Conservation (phyloP, 2,113 vertebrate genomes). For the Catharus bicknelli region DNA sequence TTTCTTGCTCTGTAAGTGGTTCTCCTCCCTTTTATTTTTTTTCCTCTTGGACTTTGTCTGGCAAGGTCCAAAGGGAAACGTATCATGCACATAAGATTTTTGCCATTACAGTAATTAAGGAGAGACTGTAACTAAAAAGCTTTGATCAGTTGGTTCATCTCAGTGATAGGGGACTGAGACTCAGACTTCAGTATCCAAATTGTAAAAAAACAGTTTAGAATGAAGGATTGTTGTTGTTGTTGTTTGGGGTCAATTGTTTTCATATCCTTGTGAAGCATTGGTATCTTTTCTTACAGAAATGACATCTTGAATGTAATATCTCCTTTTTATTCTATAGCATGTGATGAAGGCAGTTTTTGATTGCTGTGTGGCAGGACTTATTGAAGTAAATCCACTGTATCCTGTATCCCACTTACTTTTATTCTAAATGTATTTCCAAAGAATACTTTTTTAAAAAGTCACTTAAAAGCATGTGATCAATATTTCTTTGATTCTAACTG, state of each 20-base stretch:
- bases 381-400: not conserved
- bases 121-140: not conserved
- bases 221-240: not conserved
- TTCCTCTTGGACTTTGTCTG: not conserved
- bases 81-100: not conserved
- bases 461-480: constrained; percentile 48
- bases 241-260: not conserved
- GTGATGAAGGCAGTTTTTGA: not conserved
- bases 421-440: constrained; percentile 20
- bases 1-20: not conserved
- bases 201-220: not conserved
- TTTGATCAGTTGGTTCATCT: fast-evolving
- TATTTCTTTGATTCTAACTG: constrained; percentile 33
- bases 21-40: fast-evolving
- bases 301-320: not conserved
- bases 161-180: not conserved
- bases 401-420: not conserved
- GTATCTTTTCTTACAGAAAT: not conserved
- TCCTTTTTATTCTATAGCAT: not conserved
- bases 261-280: not conserved
- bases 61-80: not conserved
- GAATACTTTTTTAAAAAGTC: not conserved
- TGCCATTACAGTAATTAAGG: not conserved
- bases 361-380: not conserved
- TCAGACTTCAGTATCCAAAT: not conserved